These are phyloP conservation scores for Uloborus plumipes DNA, from an alignment of 2,888 invertebrate species.

Conservation along the genomic window DNA sequence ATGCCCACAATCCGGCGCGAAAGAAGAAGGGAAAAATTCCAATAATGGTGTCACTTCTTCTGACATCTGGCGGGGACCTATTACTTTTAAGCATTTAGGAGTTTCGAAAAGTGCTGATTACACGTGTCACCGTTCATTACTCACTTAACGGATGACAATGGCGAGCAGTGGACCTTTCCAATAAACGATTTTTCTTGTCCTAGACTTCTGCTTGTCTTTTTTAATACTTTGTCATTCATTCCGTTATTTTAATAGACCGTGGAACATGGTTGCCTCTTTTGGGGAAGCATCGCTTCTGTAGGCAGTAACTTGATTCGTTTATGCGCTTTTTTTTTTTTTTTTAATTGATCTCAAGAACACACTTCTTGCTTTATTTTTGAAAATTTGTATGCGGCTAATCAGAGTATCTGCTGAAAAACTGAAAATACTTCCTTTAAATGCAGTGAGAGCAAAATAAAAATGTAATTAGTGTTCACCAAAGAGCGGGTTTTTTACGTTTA, in stretches of 20 bases:
- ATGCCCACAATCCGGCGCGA: constrained; percentile 9
- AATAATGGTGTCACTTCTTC: constrained; percentile 41
- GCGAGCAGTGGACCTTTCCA: constrained; percentile 39
- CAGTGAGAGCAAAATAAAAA: too few species aligned
- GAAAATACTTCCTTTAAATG: too few species aligned
- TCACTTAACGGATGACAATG: constrained; percentile 50
- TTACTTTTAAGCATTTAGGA: constrained; percentile 58
- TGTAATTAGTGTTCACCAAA: too few species aligned
- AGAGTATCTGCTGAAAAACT: too few species aligned
- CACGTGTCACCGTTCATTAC: constrained; percentile 55
- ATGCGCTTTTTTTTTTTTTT: too few species aligned
- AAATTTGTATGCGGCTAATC: too few species aligned
- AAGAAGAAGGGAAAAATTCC: constrained; percentile 31
- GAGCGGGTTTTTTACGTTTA: too few species aligned
- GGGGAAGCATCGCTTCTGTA: too few species aligned
- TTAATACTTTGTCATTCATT: constrained; percentile 15
- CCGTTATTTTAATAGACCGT: constrained; percentile 45
- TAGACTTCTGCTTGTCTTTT: constrained; percentile 22
- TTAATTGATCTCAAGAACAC: too few species aligned
- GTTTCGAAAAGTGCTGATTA: constrained; percentile 50
- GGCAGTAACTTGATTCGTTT: too few species aligned
- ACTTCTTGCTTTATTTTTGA: too few species aligned
- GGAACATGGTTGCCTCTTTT: constrained; percentile 11
- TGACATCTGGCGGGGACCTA: constrained; percentile 42
- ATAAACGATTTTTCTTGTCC: constrained; percentile 56